A percentile compares a stretch with the other conserved stretches of the same genome.
These are phyloP conservation scores for Avahi laniger DNA, from an alignment of 2,797 vertebrate species.

Conservation along the genomic window DNA sequence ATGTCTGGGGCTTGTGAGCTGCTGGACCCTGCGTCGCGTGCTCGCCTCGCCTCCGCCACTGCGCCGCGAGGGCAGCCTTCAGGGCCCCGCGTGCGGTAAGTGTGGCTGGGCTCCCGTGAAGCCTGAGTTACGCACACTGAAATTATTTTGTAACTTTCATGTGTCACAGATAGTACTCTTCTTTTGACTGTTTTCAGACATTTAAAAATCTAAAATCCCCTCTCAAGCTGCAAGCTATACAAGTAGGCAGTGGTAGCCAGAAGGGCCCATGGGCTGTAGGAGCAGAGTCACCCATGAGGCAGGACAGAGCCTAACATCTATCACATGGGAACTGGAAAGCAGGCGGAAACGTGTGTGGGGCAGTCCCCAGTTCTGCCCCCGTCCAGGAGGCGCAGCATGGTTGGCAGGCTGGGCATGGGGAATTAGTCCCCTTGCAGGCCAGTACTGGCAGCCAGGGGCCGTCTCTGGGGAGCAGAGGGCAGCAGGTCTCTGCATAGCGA, in stretches of 20 bases:
- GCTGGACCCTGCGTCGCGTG: neutral
- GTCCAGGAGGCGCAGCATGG: too few relatives aligned
- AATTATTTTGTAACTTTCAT: neutral
- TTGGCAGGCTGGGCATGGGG: neutral
- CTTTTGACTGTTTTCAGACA: neutral
- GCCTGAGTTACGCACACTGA: neutral
- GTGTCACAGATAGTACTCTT: neutral
- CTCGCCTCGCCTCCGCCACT: too few relatives aligned
- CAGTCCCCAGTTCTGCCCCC: neutral
- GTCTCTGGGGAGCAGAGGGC: neutral
- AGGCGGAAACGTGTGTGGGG: neutral
- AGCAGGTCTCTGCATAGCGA: neutral
- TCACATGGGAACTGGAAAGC: neutral
- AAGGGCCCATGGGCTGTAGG: neutral
- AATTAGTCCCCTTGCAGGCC: neutral
- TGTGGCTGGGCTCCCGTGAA: neutral
- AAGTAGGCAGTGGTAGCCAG: neutral
- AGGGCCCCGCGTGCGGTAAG: rapidly evolving
- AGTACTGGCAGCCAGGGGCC: neutral
- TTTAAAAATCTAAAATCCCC: neutral
- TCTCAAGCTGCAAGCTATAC: neutral
- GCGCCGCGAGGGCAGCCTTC: neutral
- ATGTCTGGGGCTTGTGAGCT: neutral
- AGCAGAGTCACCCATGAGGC: neutral
- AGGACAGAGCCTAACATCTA: neutral